Evolutionary conservation across 2,888 invertebrate species (phyloP).

Genomic region (Aporophyla nigra): DNA sequence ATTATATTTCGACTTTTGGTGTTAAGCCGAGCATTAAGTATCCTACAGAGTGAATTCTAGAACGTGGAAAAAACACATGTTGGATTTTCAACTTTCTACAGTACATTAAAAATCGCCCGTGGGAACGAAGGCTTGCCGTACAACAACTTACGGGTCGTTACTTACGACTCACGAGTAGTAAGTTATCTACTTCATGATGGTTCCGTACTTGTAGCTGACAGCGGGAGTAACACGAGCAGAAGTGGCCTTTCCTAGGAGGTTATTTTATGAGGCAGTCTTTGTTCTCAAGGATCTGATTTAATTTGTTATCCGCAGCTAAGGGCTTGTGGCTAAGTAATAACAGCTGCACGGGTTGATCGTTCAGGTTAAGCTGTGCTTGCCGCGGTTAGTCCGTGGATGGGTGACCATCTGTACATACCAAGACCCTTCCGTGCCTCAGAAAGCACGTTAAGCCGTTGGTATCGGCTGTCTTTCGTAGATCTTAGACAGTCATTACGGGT

Average conservation of each 20-base stretch:
- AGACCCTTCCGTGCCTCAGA: no score
- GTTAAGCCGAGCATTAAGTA: not conserved
- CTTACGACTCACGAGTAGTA: conserved; percentile 1
- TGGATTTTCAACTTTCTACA: not conserved
- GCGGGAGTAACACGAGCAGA: conserved; percentile 14
- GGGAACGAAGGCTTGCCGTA: not conserved
- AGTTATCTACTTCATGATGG: conserved; percentile 20
- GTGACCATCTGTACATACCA: no score
- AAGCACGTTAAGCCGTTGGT: no score
- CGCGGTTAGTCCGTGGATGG: no score
- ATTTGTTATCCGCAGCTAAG: not conserved
- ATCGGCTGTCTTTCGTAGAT: no score
- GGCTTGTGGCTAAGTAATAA: not conserved
- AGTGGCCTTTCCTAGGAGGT: not conserved
- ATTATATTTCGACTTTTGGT: not conserved
- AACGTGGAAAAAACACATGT: not conserved
- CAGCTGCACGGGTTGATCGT: no score
- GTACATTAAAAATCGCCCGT: no score
- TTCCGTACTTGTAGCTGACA: not conserved
- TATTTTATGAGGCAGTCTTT: conserved; percentile 14
- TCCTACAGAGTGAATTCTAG: not conserved
- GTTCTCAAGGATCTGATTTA: not conserved
- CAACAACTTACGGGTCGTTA: conserved; percentile 2
- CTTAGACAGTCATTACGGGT: no score
- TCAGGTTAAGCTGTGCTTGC: no score